Percentiles rank a stretch among this genome's conserved stretches.
These are phyloP conservation scores for Meriones psammophilus DNA, from an alignment of 2,797 vertebrate genomes.

Conservation along the genomic window DNA sequence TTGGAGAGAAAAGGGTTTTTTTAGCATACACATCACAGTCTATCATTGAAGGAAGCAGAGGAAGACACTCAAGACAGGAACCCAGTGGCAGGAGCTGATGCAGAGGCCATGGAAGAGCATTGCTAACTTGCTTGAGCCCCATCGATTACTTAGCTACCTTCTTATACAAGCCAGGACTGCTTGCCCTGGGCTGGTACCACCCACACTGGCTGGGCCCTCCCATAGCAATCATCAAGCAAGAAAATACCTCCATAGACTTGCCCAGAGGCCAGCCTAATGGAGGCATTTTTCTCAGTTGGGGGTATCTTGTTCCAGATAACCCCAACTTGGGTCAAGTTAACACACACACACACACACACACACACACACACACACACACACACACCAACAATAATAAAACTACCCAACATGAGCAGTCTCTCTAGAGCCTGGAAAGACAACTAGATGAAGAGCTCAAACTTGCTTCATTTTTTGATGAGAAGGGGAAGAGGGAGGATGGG, in stretches of 20 bases:
- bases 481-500: neutral
- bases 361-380: too few relatives aligned
- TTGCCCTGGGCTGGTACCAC: neutral
- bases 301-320: neutral
- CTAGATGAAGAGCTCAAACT: neutral
- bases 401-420: neutral
- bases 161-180: neutral
- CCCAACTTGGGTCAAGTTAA: neutral
- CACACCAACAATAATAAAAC: neutral
- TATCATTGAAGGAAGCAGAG: neutral
- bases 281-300: neutral
- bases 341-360: too few relatives aligned
- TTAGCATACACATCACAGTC: neutral
- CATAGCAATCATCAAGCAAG: too few relatives aligned
- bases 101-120: neutral
- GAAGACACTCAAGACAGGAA: neutral
- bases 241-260: neutral
- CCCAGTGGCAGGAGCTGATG: neutral
- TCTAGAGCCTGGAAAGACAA: neutral
- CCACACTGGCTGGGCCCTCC: neutral
- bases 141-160: neutral
- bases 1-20: neutral
- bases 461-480: neutral
- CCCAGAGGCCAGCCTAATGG: neutral
- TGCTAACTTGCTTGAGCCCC: too few relatives aligned